Evolutionary conservation across 2,888 invertebrate species (phyloP), one percentile per base, ranked within the genome.

Genomic region (Catotricha subobsoleta): DNA sequence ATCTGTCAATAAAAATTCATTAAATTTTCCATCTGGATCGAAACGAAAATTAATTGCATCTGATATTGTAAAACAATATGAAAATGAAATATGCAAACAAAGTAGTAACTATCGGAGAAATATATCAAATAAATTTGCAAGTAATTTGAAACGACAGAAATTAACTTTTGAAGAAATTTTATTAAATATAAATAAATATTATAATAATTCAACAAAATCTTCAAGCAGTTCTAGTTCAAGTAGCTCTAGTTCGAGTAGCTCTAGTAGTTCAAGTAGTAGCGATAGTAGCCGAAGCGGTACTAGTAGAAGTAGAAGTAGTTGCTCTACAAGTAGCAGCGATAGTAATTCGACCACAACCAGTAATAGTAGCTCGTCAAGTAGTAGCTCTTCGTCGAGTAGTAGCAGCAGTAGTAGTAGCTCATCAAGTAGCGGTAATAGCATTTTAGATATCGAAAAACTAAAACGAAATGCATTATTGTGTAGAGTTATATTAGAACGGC

Each of bases 401-500:
- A 37, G 36, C 10, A 25, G 25, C 16, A 37, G 25, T 16, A 37
- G 36, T 16, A 37, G 36, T 25, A 15, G n/a, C 3, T 23, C 23
- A 23, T 25, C 25, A 3, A 13, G 36, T 20, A 37, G 36, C 34
- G 21, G 3, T 8, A 6, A 21, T 20, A 34, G n/a, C 34, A 34
- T 34, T n/a, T 34, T 34, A 6, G 34, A 34, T n/a, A 34, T 34
- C 21, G 34, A 34, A 20, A 34, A 19, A 2, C 20, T 34, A 3
- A 34, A 34, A 34, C 34, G 21, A 20, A 34, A 34, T n/a, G 34
- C 34, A 6, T 34, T 34, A 21, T 20, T 21, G 21, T 20, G 34
- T 4, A 20, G 34, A 8, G 34, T 12, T 2, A 13, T 34, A 13
- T 21, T 20, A 9, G 34, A 34, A 8, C 20, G 34, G 3, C 20